Evolutionary conservation across 2,888 invertebrate species (phyloP).

Genomic region (Yponomeuta cagnagella): DNA sequence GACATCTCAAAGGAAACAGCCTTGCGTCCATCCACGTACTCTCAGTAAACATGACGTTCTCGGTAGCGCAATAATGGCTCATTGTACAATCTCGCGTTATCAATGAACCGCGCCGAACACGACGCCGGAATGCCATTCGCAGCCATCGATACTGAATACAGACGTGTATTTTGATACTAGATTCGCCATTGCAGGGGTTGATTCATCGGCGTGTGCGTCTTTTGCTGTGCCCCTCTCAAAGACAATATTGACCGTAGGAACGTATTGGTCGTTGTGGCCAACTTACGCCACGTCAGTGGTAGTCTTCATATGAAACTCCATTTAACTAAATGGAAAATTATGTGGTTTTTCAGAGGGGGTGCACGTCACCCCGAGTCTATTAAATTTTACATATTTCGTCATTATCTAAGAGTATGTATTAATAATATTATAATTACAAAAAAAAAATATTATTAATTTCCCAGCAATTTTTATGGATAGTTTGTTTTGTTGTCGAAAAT

Average conservation of each 20-base stretch:
- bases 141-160: neutral
- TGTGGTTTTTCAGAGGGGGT: too few species aligned
- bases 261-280: too few species aligned
- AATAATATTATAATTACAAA: too few species aligned
- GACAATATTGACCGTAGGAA: too few species aligned
- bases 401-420: too few species aligned
- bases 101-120: conserved; percentile 5
- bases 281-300: neutral
- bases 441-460: too few species aligned
- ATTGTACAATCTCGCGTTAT: conserved; percentile 17
- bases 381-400: too few species aligned
- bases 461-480: too few species aligned
- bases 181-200: neutral
- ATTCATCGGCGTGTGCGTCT: neutral
- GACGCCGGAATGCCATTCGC: conserved; percentile 8
- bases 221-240: neutral
- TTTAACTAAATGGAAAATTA: too few species aligned
- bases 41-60: conserved; percentile 16
- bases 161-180: neutral
- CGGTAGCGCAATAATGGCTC: conserved; percentile 16
- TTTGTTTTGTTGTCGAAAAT: too few species aligned
- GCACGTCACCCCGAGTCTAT: too few species aligned
- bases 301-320: too few species aligned
- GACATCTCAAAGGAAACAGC: neutral
- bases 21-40: neutral